These are phyloP conservation scores for Lochmaea capreae DNA, from an alignment of 2,888 invertebrate species.

Conservation along the genomic window DNA sequence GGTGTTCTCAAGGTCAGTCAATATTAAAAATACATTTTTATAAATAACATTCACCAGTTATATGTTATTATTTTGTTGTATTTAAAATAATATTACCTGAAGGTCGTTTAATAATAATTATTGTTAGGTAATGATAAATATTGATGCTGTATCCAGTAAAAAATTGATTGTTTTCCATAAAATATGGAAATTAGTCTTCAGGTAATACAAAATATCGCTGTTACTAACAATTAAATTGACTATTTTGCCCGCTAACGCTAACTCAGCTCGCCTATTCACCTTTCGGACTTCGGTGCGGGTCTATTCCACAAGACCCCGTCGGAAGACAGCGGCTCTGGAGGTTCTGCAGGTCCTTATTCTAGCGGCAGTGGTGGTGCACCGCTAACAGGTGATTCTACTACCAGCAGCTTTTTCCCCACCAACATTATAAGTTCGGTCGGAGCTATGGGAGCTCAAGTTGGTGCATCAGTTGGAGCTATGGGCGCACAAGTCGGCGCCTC, in stretches of 20 bases:
- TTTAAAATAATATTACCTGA: background rate
- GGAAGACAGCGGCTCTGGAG: slow-evolving; percentile 85
- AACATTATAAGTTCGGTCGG: slow-evolving; percentile 64
- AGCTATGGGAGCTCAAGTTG: slow-evolving; percentile 61
- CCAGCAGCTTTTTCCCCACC: slow-evolving; percentile 63
- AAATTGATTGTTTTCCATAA: background rate
- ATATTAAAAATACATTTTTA: background rate
- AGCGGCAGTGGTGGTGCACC: slow-evolving; percentile 70
- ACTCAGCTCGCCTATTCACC: slow-evolving; percentile 88
- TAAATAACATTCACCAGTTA: slow-evolving; percentile 4
- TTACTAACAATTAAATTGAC: slow-evolving; percentile 9
- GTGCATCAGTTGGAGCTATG: slow-evolving; percentile 58
- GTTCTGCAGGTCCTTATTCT: slow-evolving; percentile 66
- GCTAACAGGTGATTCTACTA: slow-evolving; percentile 60
- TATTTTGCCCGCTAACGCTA: slow-evolving; percentile 18
- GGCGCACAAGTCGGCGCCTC: slow-evolving; percentile 60
- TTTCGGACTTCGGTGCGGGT: slow-evolving; percentile 96
- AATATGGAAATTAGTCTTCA: background rate
- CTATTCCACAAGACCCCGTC: slow-evolving; percentile 93
- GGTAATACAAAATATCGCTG: background rate
- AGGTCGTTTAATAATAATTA: background rate
- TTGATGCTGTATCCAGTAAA: background rate
- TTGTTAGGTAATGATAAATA: background rate
- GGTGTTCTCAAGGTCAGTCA: slow-evolving; percentile 86
- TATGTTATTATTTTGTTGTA: background rate